These are phyloP conservation scores for Amphiura filiformis DNA, from an alignment of 35 echinoderm and acorn worm genomes.

Conservation along the genomic window DNA sequence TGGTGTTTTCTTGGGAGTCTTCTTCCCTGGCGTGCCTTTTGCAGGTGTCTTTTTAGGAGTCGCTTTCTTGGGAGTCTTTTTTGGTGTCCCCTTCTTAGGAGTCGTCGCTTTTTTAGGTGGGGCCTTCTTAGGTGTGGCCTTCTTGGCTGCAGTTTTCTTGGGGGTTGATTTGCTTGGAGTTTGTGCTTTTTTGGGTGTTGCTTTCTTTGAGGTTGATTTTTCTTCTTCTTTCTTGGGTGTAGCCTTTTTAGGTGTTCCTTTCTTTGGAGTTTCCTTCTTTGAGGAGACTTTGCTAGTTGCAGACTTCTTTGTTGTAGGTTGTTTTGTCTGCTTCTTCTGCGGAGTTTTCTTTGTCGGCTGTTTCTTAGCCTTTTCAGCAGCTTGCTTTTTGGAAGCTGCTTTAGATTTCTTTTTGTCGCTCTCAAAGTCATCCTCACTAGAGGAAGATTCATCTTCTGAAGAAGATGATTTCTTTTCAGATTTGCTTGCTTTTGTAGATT, in stretches of 20 bases:
- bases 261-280: conserved; percentile 25
- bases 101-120: conserved; percentile 18
- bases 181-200: neutral
- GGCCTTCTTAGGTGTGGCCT: conserved; percentile 53
- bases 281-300: conserved; percentile 19
- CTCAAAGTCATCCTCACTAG: neutral
- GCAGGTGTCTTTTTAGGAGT: conserved; percentile 20
- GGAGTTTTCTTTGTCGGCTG: conserved; percentile 12
- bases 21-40: too few species aligned
- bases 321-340: conserved; percentile 31
- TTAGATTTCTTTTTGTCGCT: conserved; percentile 19
- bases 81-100: conserved; percentile 20
- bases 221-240: conserved; percentile 35
- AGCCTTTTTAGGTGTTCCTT: neutral
- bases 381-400: conserved; percentile 11
- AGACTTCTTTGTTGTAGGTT: conserved; percentile 37
- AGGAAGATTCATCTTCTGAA: neutral
- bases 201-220: conserved; percentile 34
- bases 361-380: conserved; percentile 2
- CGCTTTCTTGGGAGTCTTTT: conserved; percentile 7
- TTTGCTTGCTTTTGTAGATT: neutral
- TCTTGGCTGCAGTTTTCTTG: conserved; percentile 30
- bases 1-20: too few species aligned
- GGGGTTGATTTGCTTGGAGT: conserved; percentile 26
- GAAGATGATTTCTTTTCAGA: neutral